phyloP scores from a whole-genome alignment of 2,113 vertebrate genomes.

The Erythrocebus patas region DNA sequence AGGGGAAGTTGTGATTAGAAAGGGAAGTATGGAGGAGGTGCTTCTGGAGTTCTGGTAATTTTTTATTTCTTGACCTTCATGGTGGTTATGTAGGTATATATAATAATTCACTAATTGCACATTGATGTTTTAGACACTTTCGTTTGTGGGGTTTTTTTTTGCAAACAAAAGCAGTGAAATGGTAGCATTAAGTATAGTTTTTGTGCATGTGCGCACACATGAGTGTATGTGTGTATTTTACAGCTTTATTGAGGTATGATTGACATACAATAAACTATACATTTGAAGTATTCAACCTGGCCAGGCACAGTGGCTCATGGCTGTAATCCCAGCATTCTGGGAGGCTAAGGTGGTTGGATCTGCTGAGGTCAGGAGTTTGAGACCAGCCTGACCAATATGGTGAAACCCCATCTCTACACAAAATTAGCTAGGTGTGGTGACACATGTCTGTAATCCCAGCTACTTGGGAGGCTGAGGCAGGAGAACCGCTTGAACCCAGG shows the following conservation, averaged over 20 bases:
- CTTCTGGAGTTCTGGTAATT: background rate
- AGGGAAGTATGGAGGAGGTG: background rate
- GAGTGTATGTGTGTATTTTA: background rate
- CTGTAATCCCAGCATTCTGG: no score
- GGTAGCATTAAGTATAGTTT: background rate
- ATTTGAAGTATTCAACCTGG: background rate
- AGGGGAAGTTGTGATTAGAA: background rate
- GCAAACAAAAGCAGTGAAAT: background rate
- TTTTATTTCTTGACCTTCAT: background rate
- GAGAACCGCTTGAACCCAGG: no score
- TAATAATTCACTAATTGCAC: background rate
- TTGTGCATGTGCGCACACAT: background rate
- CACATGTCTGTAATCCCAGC: no score
- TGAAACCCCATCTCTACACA: no score
- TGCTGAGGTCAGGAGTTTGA: no score
- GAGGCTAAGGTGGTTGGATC: no score
- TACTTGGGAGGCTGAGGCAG: no score
- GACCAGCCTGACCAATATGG: no score
- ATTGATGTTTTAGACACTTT: background rate
- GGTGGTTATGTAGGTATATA: background rate
- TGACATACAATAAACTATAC: background rate
- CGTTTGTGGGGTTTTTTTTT: background rate
- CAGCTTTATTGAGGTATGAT: background rate
- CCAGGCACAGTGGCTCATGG: no score
- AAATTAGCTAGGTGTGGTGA: no score